Base-by-base conservation (phyloP, 1,140 invertebrate genomes). In the Heliconius hermathena region DNA sequence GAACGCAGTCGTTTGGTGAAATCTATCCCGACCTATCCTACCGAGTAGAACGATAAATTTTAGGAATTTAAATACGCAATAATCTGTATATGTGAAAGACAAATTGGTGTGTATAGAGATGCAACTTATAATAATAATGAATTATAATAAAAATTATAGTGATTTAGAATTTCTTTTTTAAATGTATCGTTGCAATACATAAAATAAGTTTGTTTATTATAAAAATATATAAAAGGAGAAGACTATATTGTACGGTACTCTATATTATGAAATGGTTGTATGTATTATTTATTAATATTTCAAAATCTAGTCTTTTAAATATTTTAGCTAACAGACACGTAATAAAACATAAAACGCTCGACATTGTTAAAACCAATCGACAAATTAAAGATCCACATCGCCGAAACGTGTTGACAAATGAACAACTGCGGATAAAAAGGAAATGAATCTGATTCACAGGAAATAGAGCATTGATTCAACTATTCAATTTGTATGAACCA, bases 401-500 rank as follows among this genome's bases (percentile, higher is more conserved):
- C 82, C 88, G 82, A 88, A 90, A 89, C 84, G 86, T 86, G 89
- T 85, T 89, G 91, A 92, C 87, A 93, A 92, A 91, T 90, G 89
- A 90, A 87, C 90, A 91, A 81, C 85, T 81, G 78, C 72, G 72
- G 81, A 83, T 90, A 89, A 90, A 91, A 91, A 93, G 91, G 91
- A 94, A 94, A 92, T 92, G 87, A 92, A 91, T 91, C 83, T 89
- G 89, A 93, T 93, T 86, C 88, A 89, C 92, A 90, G 92, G 92
- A 94, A 92, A 91, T 94, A 93, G 91, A 89, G 88, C 87, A 91
- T 91, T 93, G 90, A 91, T 90, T 90, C 91, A 91, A 90, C 92
- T 88, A 87, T 83, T 77, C 86, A 86, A 90, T 91, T 91, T 76
- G 77, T 72, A 81, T 81, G 52, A 81, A 72, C 76, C 80, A 81